Conservation (phyloP, 2,797 vertebrate genomes). For the Sebastes paucispinis region DNA sequence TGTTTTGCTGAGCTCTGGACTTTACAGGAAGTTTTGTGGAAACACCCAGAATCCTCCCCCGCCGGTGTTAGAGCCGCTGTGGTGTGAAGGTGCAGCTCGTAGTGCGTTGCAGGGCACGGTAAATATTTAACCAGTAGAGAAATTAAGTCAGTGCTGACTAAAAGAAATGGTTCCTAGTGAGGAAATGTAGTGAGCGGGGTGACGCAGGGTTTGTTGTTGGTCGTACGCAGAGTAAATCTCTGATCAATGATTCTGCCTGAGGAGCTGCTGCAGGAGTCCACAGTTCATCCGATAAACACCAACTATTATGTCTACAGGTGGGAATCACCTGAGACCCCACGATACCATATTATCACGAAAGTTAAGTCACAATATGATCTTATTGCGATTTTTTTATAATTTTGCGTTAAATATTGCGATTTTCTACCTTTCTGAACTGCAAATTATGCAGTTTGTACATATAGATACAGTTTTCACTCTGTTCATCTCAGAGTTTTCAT, state of each 20-base stretch:
- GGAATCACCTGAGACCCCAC: no score
- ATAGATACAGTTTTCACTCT: no score
- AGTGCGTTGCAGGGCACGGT: slow-evolving; percentile 18
- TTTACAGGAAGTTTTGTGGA: slow-evolving; percentile 49
- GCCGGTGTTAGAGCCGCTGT: neutral
- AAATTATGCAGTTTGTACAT: no score
- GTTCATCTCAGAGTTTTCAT: no score
- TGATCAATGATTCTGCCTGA: slow-evolving; percentile 20
- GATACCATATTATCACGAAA: no score
- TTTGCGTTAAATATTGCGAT: no score
- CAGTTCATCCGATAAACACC: neutral
- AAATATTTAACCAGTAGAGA: slow-evolving; percentile 64
- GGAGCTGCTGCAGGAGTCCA: neutral
- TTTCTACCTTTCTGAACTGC: no score
- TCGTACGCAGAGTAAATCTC: slow-evolving; percentile 5
- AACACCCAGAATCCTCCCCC: slow-evolving; percentile 39
- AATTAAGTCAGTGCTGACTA: slow-evolving; percentile 47
- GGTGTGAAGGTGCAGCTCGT: slow-evolving; percentile 9
- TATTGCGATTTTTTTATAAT: no score
- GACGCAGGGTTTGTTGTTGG: slow-evolving; percentile 6
- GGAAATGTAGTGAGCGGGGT: neutral
- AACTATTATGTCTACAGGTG: neutral
- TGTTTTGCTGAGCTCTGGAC: slow-evolving; percentile 62
- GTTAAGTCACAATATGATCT: no score
- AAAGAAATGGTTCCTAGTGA: slow-evolving; percentile 35